Evolutionary conservation across 2,797 vertebrate species (phyloP).

Genomic region (Gallirallus australis): DNA sequence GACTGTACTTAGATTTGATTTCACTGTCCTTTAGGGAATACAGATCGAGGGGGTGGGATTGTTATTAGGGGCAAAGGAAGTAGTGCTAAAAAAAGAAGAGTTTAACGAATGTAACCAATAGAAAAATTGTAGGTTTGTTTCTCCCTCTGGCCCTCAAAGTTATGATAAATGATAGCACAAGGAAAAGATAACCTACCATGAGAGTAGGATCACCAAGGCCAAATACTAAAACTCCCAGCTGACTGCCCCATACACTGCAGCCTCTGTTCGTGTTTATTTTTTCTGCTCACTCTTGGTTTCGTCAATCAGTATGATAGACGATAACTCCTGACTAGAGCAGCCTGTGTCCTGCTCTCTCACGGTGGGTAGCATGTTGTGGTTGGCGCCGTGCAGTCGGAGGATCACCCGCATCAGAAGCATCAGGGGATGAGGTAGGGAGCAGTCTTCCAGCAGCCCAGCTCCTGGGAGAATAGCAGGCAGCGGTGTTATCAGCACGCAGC

Average conservation of each 20-base stretch:
- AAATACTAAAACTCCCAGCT: slow-evolving; percentile 99
- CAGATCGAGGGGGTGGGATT: slow-evolving; percentile 80
- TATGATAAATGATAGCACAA: slow-evolving; percentile 98
- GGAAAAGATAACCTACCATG: slow-evolving; percentile 96
- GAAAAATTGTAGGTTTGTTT: slow-evolving; percentile 83
- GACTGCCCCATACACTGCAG: slow-evolving; percentile 94
- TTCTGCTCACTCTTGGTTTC: slow-evolving; percentile 93
- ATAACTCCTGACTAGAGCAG: slow-evolving; percentile 92
- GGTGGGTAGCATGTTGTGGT: slow-evolving; percentile 93
- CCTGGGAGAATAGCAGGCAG: slow-evolving; percentile 86
- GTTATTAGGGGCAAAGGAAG: slow-evolving; percentile 80
- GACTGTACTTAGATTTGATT: slow-evolving; percentile 83
- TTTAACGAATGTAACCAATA: slow-evolving; percentile 83
- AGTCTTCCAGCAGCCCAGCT: slow-evolving; percentile 82
- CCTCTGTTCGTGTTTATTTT: slow-evolving; percentile 98
- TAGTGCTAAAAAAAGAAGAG: slow-evolving; percentile 77
- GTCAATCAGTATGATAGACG: slow-evolving; percentile 96
- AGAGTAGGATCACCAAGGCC: slow-evolving; percentile 95
- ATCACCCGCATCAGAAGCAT: slow-evolving; percentile 89
- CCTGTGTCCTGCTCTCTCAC: slow-evolving; percentile 90
- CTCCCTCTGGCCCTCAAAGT: slow-evolving; percentile 83
- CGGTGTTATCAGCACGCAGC: slow-evolving; percentile 87
- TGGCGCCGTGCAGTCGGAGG: slow-evolving; percentile 97
- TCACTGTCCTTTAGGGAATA: slow-evolving; percentile 86
- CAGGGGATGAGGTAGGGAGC: slow-evolving; percentile 83